A percentile compares a stretch with the other conserved stretches of the same genome.
Conservation (phyloP, 2,797 vertebrate genomes). For the Mionectes olivaceus region DNA sequence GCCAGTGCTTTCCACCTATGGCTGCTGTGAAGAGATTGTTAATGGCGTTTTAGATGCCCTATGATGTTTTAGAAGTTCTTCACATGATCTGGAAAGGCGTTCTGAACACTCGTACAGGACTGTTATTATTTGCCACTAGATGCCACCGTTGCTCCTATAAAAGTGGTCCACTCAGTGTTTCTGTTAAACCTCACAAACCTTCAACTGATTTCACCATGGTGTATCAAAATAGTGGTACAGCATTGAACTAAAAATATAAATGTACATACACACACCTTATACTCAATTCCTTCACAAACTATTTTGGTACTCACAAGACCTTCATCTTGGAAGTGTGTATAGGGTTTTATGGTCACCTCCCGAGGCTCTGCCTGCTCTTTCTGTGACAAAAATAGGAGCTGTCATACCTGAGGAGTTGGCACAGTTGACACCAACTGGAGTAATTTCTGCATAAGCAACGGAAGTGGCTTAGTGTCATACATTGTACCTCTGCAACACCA, state of each 20-base stretch:
- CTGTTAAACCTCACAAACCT: background rate
- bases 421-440: background rate
- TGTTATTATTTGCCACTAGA: conserved; percentile 54
- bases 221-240: background rate
- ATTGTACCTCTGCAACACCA: background rate
- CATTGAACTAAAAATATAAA: background rate
- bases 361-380: background rate
- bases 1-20: background rate
- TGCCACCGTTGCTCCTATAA: conserved; percentile 64
- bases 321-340: background rate
- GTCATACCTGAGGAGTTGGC: background rate
- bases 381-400: background rate
- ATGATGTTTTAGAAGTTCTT: background rate
- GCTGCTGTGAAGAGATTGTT: background rate
- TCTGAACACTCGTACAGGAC: background rate
- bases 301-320: background rate
- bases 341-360: background rate
- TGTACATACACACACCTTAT: background rate
- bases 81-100: background rate
- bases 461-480: background rate
- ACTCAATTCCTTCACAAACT: background rate
- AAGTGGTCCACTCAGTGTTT: background rate
- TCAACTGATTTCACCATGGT: background rate
- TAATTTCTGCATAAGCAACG: background rate
- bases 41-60: background rate